Conservation (phyloP, 2,797 vertebrate genomes). For the Pogoniulus pusillus region DNA sequence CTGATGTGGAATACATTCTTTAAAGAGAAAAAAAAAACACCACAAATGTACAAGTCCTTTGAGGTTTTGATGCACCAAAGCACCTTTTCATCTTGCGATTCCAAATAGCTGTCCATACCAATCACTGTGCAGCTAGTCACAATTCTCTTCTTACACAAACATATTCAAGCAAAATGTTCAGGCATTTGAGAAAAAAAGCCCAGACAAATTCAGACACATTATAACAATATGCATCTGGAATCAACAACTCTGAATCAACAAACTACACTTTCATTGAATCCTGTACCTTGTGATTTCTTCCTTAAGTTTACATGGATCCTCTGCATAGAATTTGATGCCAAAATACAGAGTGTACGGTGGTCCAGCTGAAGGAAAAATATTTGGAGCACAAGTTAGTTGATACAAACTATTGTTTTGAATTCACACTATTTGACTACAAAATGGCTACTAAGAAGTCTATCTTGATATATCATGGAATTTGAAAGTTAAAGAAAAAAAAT, state of each 20-base stretch:
- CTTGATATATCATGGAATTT: background rate
- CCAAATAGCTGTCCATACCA: background rate
- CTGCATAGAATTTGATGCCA: conserved; percentile 89
- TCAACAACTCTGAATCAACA: background rate
- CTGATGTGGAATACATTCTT: background rate
- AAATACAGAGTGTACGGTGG: conserved; percentile 90
- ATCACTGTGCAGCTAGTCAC: background rate
- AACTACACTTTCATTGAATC: background rate
- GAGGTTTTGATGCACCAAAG: background rate
- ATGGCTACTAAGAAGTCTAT: background rate
- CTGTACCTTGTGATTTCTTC: conserved; percentile 90
- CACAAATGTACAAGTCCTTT: background rate
- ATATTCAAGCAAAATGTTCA: background rate
- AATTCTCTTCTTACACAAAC: background rate
- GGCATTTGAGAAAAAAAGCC: background rate
- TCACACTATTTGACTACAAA: background rate
- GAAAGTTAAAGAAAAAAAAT: background rate
- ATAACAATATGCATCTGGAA: background rate
- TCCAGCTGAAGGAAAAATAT: conserved; percentile 76
- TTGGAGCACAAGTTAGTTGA: background rate
- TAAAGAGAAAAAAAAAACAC: background rate
- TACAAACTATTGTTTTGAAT: background rate
- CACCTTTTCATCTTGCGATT: background rate
- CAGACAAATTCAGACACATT: background rate
- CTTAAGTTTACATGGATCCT: conserved; percentile 88